These are phyloP conservation scores for Anorthoa munda DNA, from an alignment of 2,888 invertebrate species.

Conservation along the genomic window DNA sequence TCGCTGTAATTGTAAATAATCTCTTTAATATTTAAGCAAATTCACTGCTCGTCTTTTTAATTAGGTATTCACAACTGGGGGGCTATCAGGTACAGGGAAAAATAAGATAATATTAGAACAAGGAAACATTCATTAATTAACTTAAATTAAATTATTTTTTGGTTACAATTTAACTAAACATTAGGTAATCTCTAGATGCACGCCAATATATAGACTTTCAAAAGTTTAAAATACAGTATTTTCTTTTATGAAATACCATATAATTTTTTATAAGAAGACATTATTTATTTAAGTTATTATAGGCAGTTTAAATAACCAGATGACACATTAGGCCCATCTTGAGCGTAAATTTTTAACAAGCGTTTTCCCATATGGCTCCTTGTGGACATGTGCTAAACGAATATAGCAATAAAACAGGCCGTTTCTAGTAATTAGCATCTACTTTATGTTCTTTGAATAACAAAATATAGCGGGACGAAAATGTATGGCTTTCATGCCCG, in stretches of 20 bases:
- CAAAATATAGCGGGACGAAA: conserved; percentile 31
- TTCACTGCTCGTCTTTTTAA: not conserved
- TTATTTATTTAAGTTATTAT: not conserved
- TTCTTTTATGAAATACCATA: not conserved
- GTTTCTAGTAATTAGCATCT: conserved; percentile 52
- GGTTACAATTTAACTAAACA: too few relatives aligned
- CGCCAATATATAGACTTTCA: not conserved
- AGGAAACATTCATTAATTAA: not conserved
- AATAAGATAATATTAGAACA: not conserved
- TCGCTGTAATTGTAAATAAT: conserved; percentile 34
- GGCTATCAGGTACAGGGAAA: not conserved
- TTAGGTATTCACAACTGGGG: not conserved
- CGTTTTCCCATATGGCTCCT: conserved; percentile 59
- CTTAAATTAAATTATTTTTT: not conserved
- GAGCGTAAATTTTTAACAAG: conserved; percentile 17
- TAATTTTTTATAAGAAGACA: too few relatives aligned
- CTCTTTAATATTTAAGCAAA: not conserved
- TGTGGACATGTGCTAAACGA: conserved; percentile 62
- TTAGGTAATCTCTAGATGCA: not conserved
- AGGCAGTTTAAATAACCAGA: not conserved
- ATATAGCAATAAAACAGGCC: conserved; percentile 52
- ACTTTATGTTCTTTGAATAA: conserved; percentile 32
- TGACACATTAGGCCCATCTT: conserved; percentile 8
- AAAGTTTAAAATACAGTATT: not conserved
- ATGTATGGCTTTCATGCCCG: conserved; percentile 19